Base-by-base conservation (phyloP, 2,113 vertebrate genomes). In the Hypomesus transpacificus region DNA sequence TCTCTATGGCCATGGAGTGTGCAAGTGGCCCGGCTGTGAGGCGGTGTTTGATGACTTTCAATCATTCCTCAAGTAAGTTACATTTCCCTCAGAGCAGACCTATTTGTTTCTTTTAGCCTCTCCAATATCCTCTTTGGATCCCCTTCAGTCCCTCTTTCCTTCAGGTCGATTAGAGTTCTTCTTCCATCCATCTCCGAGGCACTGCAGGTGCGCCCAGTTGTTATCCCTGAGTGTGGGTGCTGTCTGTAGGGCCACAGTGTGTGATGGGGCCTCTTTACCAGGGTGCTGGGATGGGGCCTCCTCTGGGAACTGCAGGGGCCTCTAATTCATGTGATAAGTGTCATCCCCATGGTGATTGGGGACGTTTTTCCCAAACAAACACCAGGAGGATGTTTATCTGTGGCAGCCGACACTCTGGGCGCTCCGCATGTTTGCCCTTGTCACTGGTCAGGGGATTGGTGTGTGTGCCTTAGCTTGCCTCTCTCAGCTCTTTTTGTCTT, bases 11-110 rank as follows among this genome's bases (percentile, higher is more conserved):
- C 97, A 99, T 8, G 97, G 97, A 0, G 97, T 99, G 39, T 99
- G 97, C 94, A 98, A 99, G 80, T 99, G 97, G 97, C 97, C 97
- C 0, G 97, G 97, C 81, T 99, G 97, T 65, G 97, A 99, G 90
- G 95, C 95, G 0, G 94, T 98, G 31, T 99, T 97, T 64, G 97
- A 99, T 69, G 97, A 99, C 74, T 98, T 97, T 92, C 94, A 95
- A 4, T 96, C 95, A 5, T 99, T 99, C 85, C 92, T 98, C 84
- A 98, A 99, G 97, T 99, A 95, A 98, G 97, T 87, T 20, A 64
- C 24, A 5, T 76, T 71, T 71, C 65, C 57, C 1, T 70, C 78
- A 63, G 73, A 63, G 69, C 70, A 65, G 73, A 71, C 81, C 69
- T 80, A 76, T 82, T 70, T 73, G 11, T 39, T 20, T 21, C 20